phyloP scores from a whole-genome alignment of 2,797 vertebrate species.

The Gorsachius magnificus region DNA sequence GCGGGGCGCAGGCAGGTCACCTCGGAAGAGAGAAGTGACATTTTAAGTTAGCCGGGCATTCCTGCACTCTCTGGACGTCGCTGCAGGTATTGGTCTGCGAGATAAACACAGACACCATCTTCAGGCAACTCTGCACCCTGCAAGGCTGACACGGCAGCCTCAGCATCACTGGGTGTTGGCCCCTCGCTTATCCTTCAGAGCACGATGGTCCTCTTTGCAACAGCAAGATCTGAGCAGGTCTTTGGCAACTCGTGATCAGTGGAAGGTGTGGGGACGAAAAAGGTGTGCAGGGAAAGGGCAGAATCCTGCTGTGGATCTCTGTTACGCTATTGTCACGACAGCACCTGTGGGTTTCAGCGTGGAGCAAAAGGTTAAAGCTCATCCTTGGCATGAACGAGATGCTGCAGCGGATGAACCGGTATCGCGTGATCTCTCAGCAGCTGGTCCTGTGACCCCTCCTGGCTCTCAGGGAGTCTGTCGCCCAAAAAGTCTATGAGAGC shows the following conservation, averaged over 20 bases:
- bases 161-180: neutral
- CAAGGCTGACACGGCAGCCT: neutral
- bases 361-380: constrained; percentile 77
- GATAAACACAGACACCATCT: constrained; percentile 11
- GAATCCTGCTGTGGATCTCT: neutral
- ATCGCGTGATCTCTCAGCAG: neutral
- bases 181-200: neutral
- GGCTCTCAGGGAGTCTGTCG: neutral
- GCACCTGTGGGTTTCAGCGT: neutral
- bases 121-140: neutral
- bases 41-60: neutral
- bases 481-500: neutral
- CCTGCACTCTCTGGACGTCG: neutral
- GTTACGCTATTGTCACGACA: neutral
- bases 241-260: neutral
- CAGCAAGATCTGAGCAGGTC: constrained; percentile 17
- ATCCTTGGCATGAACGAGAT: constrained; percentile 73
- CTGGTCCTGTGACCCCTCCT: constrained; percentile 32
- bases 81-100: neutral
- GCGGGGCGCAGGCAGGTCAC: neutral
- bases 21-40: neutral
- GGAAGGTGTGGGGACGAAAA: neutral
- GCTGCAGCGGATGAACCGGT: neutral
- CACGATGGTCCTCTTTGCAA: neutral
- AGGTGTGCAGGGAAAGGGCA: neutral